These are phyloP conservation scores for Dicyrtomina minuta DNA, from an alignment of 2,888 invertebrate species.

Conservation along the genomic window DNA sequence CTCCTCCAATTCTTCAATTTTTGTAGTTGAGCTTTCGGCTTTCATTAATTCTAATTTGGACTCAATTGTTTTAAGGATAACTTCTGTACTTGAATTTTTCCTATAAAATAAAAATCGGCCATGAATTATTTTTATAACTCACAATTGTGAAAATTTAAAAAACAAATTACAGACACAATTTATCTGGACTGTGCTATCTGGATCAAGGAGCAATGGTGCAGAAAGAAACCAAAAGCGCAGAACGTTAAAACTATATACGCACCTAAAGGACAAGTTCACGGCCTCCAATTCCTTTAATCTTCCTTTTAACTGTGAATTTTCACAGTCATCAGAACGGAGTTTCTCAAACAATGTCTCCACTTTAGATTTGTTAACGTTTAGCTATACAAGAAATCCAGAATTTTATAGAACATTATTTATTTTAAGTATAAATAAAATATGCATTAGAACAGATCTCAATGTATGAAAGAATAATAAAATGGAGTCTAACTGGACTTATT, in stretches of 20 bases:
- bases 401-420: background rate
- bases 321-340: conserved; percentile 25
- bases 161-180: background rate
- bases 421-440: conserved; percentile 13
- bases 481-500: background rate
- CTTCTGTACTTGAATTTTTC: conserved; percentile 21
- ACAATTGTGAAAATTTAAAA: background rate
- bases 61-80: conserved; percentile 25
- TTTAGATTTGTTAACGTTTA: conserved; percentile 18
- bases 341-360: conserved; percentile 26
- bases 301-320: conserved; percentile 30
- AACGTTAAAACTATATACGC: background rate
- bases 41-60: conserved; percentile 22
- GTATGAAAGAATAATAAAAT: too few species aligned
- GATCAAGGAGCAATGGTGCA: too few species aligned
- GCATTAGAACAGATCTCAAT: too few species aligned
- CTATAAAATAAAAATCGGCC: conserved; percentile 9
- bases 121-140: background rate
- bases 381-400: conserved; percentile 8
- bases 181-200: too few species aligned
- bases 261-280: conserved; percentile 10
- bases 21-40: conserved; percentile 19
- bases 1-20: conserved; percentile 29
- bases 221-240: background rate
- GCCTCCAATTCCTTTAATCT: conserved; percentile 27